Conservation (phyloP, 2,888 invertebrate genomes). For the Caenorhabditis japonica region DNA sequence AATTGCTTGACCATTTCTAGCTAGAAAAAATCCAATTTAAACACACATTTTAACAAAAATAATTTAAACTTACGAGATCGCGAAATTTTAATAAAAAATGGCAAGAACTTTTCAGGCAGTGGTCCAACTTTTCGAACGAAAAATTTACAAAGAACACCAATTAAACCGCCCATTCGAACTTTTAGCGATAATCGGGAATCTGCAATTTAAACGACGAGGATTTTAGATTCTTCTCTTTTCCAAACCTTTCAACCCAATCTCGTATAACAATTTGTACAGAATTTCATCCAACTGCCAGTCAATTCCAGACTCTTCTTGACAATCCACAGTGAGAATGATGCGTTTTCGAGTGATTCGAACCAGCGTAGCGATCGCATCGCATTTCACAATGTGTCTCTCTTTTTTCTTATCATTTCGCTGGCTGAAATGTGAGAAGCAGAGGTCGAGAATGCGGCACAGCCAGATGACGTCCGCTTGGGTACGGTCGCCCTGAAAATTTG, state of each 20-base stretch:
- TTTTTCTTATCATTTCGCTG: constrained; percentile 26
- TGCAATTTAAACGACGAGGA: too few species aligned
- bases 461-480: constrained; percentile 50
- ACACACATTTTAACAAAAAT: not conserved
- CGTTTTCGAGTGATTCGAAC: constrained; percentile 28
- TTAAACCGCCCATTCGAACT: constrained; percentile 66
- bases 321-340: constrained; percentile 24
- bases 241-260: constrained; percentile 31
- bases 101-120: constrained; percentile 26
- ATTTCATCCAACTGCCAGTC: constrained; percentile 30
- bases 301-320: constrained; percentile 4
- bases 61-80: constrained; percentile 40
- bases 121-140: constrained; percentile 26
- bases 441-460: constrained; percentile 60
- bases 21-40: constrained; percentile 42
- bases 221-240: not conserved
- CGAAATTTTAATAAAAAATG: constrained; percentile 39
- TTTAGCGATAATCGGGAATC: constrained; percentile 68
- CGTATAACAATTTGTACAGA: constrained; percentile 27
- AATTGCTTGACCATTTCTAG: constrained; percentile 67
- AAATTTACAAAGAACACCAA: constrained; percentile 43
- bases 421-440: constrained; percentile 48
- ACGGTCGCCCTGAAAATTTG: constrained; percentile 30
- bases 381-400: constrained; percentile 42
- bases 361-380: constrained; percentile 26